These are phyloP conservation scores for Drosophila robusta DNA, from an alignment of 2,888 invertebrate species.

Conservation along the genomic window DNA sequence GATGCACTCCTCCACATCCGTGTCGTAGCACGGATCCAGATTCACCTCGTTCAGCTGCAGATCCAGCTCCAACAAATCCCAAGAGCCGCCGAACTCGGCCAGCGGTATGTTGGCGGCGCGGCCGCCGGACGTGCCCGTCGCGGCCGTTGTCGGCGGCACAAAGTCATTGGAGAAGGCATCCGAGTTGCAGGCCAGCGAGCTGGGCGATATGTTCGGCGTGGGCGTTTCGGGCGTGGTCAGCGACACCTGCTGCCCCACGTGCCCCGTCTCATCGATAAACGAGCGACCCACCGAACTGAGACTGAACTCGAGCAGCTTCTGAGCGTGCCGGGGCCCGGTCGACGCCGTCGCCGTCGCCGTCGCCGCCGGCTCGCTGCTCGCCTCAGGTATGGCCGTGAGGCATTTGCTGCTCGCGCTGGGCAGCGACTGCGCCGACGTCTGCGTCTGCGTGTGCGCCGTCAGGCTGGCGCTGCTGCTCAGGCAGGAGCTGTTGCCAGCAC, in stretches of 20 bases:
- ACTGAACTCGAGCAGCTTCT: slow-evolving; percentile 83
- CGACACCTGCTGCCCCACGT: slow-evolving; percentile 67
- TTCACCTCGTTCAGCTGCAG: slow-evolving; percentile 88
- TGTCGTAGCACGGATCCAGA: slow-evolving; percentile 88
- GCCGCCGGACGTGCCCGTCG: slow-evolving; percentile 6
- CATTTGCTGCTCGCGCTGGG: slow-evolving; percentile 79
- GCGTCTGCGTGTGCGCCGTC: slow-evolving; percentile 63
- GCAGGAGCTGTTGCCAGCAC: slow-evolving; percentile 62
- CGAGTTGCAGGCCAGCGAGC: slow-evolving; percentile 85
- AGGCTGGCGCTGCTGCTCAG: slow-evolving; percentile 82
- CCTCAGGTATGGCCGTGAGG: slow-evolving; percentile 84
- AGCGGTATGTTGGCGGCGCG: slow-evolving; percentile 71
- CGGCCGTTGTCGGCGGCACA: slow-evolving; percentile 79
- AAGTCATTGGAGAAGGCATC: slow-evolving; percentile 89
- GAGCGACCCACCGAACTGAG: slow-evolving; percentile 85
- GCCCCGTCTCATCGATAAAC: slow-evolving; percentile 83
- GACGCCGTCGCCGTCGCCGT: not conserved
- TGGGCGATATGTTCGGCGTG: slow-evolving; percentile 87
- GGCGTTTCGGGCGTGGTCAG: slow-evolving; percentile 89
- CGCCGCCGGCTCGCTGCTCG: slow-evolving; percentile 57
- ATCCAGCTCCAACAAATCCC: slow-evolving; percentile 88
- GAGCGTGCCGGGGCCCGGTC: slow-evolving; percentile 39
- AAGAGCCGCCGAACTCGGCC: slow-evolving; percentile 86
- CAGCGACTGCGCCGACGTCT: slow-evolving; percentile 66
- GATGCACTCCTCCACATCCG: slow-evolving; percentile 88